Evolutionary conservation across 2,113 vertebrate species (phyloP).

Genomic region (Chauna torquata): DNA sequence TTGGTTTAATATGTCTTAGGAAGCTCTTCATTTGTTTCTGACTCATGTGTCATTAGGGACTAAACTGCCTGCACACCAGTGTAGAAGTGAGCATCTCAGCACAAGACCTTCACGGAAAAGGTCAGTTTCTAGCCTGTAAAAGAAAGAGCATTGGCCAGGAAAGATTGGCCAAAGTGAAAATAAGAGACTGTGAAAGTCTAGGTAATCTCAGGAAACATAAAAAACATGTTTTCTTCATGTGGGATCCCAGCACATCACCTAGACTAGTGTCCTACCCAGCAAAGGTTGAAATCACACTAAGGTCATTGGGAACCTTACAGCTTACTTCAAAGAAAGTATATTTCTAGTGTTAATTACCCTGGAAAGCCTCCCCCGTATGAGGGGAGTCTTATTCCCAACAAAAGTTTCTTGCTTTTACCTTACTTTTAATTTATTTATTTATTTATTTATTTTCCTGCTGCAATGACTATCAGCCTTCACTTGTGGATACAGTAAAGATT

Average conservation of each 20-base stretch:
- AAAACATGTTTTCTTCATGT: accelerated
- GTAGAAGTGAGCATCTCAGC: neutral
- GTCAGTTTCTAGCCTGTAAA: neutral
- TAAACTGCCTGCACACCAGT: neutral
- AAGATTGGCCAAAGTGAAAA: neutral
- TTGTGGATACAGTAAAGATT: neutral
- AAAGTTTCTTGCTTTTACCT: neutral
- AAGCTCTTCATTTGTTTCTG: neutral
- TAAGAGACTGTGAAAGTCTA: neutral
- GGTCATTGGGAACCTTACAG: neutral
- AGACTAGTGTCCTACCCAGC: neutral
- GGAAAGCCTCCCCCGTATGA: neutral
- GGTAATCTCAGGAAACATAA: neutral
- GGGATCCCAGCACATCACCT: neutral
- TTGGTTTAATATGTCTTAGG: neutral
- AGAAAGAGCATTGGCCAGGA: neutral
- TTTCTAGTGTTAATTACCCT: neutral
- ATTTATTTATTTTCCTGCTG: neutral
- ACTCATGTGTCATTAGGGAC: accelerated
- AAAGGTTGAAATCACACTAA: neutral
- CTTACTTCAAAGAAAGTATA: neutral
- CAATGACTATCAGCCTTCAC: neutral
- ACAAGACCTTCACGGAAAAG: neutral
- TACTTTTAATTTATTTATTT: neutral
- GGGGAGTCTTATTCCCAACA: neutral